Base-by-base conservation (phyloP, 2,797 vertebrate species). In the Rhynchonycteris naso region DNA sequence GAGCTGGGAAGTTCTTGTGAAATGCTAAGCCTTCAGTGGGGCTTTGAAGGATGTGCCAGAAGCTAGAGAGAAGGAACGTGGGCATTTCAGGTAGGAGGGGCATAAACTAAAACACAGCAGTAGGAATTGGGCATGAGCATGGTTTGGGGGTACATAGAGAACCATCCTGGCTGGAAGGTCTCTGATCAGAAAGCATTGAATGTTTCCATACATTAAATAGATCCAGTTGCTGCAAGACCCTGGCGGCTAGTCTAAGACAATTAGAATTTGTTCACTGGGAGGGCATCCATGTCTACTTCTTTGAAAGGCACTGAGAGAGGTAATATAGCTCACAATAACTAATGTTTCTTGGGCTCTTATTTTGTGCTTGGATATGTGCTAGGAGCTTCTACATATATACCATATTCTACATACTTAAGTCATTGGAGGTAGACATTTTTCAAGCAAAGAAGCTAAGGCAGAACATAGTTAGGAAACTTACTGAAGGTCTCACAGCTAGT, bases 381-480 rank as follows among this genome's bases (percentile, higher is more conserved):
- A n/a, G 66, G 26, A 71, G 8, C 28, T 66, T 90, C 43, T 43
- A 43, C 38, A 43, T 72, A 66, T 1, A 26, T 38, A 35, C 54
- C 43, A 71, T 72, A 14, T n/a, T 66, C 54, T 78, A 54, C 30
- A 78, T 76, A 71, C 30, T 83, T 76, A 71, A 52, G 13, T 72
- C 50, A 7, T 21, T 18, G 3, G 12, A 74, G 10, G 35, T 16
- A 80, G 86, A 24, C n/a, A 50, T 61, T 81, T 95, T 92, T 88
- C n/a, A 74, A 56, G 56, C 84, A 43, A 92, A 87, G 56, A 94
- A 56, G 3, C 30, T 38, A 83, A 87, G 54, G 26, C 72, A 92
- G 68, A 50, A 28, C n/a, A 13, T 59, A n/a, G 14, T 76, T 74
- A 66, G 50, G 68, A 95, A 71, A 66, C 2, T 58, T 76, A 22